A percentile compares a stretch with the other conserved stretches of the same genome.
Evolutionary conservation across 2,888 invertebrate species (phyloP).

Genomic region (Melieria picta): DNA sequence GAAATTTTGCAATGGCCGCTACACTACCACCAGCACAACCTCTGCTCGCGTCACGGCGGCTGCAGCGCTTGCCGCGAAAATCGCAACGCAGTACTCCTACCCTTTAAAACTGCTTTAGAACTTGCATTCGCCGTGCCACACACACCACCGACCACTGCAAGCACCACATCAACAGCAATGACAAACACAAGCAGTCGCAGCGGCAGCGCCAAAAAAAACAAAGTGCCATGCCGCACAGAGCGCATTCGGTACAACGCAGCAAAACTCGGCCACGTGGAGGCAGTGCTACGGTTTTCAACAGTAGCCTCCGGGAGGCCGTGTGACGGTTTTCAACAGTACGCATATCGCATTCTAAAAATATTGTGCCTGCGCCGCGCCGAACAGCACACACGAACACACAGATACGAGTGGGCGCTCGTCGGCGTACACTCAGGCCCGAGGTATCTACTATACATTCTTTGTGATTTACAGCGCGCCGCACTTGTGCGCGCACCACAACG

Average conservation of each 20-base stretch:
- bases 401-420: neutral
- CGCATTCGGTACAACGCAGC: neutral
- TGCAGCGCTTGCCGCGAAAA: slow-evolving; percentile 4
- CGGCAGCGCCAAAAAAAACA: slow-evolving; percentile 6
- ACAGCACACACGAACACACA: slow-evolving; percentile 2
- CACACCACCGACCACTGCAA: neutral
- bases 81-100: neutral
- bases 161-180: neutral
- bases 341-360: slow-evolving; percentile 25
- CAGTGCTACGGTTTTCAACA: slow-evolving; percentile 55
- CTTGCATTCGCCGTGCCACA: neutral
- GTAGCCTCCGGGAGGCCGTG: slow-evolving; percentile 23
- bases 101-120: neutral
- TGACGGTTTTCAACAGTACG: slow-evolving; percentile 21
- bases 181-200: slow-evolving; percentile 7
- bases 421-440: too few species aligned
- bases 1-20: neutral
- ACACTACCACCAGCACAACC: neutral
- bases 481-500: too few species aligned
- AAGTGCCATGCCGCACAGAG: slow-evolving; percentile 7
- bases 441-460: too few species aligned
- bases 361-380: neutral
- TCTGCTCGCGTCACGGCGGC: neutral
- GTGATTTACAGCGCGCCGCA: too few species aligned
- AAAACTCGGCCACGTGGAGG: slow-evolving; percentile 54